phyloP scores from a whole-genome alignment of 2,113 vertebrate genomes.

The Oreochromis tanganicae region DNA sequence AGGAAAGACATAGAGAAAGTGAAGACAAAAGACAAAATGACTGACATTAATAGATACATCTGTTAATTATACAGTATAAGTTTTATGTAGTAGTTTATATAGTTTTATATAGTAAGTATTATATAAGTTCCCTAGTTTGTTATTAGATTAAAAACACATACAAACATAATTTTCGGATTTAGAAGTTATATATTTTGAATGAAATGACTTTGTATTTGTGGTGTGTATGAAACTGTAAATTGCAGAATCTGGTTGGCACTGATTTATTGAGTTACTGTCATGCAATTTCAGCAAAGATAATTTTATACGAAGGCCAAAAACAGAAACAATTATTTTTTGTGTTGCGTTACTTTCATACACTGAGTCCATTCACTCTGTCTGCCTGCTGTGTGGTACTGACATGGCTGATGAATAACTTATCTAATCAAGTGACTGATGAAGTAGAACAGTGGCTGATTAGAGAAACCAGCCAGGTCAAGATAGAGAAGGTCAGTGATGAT shows the following conservation, averaged over 20 bases:
- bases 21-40: not conserved
- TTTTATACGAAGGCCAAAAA: not conserved
- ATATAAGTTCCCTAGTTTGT: not conserved
- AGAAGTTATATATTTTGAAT: not conserved
- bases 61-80: not conserved
- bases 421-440: conserved; percentile 44
- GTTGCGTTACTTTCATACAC: not conserved
- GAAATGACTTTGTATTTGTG: not conserved
- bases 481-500: conserved; percentile 38
- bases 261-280: not conserved
- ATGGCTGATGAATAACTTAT: conserved; percentile 35
- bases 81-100: not conserved
- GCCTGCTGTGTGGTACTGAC: not conserved
- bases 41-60: not conserved
- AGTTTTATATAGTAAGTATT: not conserved
- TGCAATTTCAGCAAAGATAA: not conserved
- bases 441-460: conserved; percentile 43
- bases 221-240: not conserved
- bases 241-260: not conserved
- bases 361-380: not conserved
- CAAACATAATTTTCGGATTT: not conserved
- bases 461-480: conserved; percentile 6
- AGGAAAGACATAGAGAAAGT: not conserved
- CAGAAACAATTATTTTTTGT: not conserved
- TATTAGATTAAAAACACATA: not conserved